These are phyloP conservation scores for Macrotrachela quadricornifera DNA, from an alignment of 1,140 invertebrate genomes.

Conservation along the genomic window DNA sequence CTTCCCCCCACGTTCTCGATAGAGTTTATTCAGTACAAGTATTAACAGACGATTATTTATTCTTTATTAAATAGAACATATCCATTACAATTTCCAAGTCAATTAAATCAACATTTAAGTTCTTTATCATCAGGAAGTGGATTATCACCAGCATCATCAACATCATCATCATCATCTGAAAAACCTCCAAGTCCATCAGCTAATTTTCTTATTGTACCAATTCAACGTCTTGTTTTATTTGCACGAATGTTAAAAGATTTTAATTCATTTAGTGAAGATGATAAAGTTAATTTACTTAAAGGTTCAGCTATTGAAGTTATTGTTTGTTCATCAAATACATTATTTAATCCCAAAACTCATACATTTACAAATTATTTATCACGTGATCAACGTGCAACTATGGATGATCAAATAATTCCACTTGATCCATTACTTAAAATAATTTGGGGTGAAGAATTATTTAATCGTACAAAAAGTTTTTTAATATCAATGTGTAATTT, in stretches of 20 bases:
- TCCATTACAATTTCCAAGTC: neutral
- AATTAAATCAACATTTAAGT: too few species aligned
- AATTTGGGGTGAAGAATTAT: slow-evolving; percentile 4
- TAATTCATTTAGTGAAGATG: neutral
- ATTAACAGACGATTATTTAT: neutral
- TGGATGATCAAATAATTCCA: neutral
- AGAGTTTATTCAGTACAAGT: neutral
- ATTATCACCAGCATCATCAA: neutral
- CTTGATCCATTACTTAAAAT: neutral
- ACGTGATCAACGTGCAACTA: neutral
- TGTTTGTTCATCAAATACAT: neutral
- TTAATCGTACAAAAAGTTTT: neutral
- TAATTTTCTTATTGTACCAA: slow-evolving; percentile 3
- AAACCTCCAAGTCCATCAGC: neutral
- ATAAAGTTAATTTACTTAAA: neutral
- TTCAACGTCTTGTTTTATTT: slow-evolving; percentile 4
- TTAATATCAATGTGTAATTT: slow-evolving; percentile 1
- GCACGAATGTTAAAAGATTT: slow-evolving; percentile 2
- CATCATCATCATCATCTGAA: neutral
- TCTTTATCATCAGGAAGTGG: neutral
- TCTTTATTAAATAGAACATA: neutral
- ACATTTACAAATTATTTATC: neutral
- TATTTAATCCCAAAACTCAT: neutral
- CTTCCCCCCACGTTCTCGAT: neutral
- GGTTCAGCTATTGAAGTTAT: neutral